Evolutionary conservation across 1,140 invertebrate genomes (phyloP).

Genomic region (Oedothorax gibbosus): DNA sequence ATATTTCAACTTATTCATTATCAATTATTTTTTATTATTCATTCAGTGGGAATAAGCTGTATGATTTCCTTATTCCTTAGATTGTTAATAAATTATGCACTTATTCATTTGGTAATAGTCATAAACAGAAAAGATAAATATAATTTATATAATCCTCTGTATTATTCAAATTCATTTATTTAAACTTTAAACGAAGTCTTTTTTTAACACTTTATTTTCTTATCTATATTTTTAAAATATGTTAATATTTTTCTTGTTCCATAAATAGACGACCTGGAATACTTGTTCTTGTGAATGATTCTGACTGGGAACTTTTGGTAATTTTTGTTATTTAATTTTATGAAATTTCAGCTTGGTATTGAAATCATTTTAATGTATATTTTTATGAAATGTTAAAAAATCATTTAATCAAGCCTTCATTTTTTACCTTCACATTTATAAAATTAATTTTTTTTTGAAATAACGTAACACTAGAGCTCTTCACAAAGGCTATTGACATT

Average conservation of each 20-base stretch:
- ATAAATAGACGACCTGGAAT: conserved; percentile 86
- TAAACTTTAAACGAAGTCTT: not conserved
- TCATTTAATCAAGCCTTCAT: not conserved
- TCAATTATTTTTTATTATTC: no score
- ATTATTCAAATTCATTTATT: no score
- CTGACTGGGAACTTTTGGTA: conserved; percentile 91
- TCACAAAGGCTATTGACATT: no score
- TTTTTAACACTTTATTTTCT: not conserved
- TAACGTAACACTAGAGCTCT: no score
- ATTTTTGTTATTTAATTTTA: not conserved
- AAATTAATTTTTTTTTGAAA: not conserved
- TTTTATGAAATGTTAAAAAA: not conserved
- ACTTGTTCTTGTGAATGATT: conserved; percentile 90
- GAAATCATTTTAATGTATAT: not conserved
- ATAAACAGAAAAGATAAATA: no score
- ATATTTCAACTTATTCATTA: no score
- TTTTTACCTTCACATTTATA: not conserved
- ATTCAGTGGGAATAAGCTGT: no score
- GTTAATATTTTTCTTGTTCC: conserved; percentile 1
- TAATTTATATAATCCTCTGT: no score
- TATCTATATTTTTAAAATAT: not conserved
- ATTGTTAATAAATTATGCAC: no score
- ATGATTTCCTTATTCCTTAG: no score
- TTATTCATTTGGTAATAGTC: no score
- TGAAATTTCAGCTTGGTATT: no score